These are phyloP conservation scores for Pseudochaenichthys georgianus DNA, from an alignment of 2,797 vertebrate genomes.

Conservation along the genomic window DNA sequence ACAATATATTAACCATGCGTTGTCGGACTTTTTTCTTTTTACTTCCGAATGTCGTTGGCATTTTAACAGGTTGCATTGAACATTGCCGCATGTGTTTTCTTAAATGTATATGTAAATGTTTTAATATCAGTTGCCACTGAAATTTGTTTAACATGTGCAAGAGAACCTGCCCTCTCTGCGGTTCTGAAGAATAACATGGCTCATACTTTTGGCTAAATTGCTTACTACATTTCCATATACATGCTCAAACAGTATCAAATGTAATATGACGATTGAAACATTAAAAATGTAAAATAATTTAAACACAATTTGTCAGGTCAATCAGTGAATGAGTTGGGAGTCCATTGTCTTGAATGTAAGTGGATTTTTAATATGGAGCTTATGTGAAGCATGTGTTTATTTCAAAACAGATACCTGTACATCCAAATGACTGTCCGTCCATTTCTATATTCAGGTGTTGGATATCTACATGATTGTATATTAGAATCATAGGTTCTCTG, in stretches of 20 bases:
- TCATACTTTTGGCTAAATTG: background rate
- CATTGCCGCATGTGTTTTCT: background rate
- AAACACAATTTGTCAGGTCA: background rate
- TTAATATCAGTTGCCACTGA: background rate
- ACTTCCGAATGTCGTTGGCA: background rate
- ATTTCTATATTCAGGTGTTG: background rate
- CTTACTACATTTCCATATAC: background rate
- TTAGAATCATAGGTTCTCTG: background rate
- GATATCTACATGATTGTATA: background rate
- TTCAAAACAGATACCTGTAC: no score
- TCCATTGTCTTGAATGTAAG: background rate
- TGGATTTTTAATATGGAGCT: background rate
- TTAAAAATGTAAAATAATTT: slow-evolving; percentile 3
- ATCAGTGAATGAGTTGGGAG: background rate
- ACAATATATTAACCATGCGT: background rate
- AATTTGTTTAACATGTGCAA: slow-evolving; percentile 3
- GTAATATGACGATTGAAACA: background rate
- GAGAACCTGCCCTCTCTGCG: background rate
- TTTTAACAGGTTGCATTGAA: background rate
- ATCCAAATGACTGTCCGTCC: no score
- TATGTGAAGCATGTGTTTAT: background rate
- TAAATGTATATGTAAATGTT: background rate
- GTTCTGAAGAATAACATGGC: background rate
- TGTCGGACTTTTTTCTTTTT: background rate
- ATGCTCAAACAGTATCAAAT: background rate